Percentiles rank a stretch among this genome's conserved stretches.
phyloP scores from a whole-genome alignment of 2,113 vertebrate genomes.

The Damaliscus lunatus region DNA sequence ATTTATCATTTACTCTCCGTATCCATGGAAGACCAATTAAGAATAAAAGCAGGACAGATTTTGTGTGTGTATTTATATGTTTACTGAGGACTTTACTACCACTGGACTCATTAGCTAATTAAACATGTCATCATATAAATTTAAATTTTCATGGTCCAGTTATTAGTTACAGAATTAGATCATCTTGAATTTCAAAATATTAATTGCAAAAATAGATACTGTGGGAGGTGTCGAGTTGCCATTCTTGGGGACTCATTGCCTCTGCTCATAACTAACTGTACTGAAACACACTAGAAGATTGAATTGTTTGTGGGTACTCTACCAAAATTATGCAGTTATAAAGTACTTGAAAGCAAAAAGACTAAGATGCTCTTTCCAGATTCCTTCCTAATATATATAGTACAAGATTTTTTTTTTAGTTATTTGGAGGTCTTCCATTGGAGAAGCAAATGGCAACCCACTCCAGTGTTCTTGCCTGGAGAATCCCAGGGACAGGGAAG shows the following conservation, averaged over 20 bases:
- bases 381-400: background rate
- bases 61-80: background rate
- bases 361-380: background rate
- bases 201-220: background rate
- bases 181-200: conserved; percentile 6
- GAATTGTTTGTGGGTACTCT: background rate
- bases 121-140: background rate
- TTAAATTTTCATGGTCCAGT: background rate
- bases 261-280: background rate
- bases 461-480: no score
- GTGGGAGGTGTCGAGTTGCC: background rate
- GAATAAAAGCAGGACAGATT: background rate
- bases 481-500: no score
- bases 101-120: background rate
- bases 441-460: no score
- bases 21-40: background rate
- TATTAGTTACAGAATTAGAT: background rate
- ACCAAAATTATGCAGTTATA: background rate
- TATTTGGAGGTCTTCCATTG: background rate
- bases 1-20: background rate
- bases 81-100: background rate
- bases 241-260: background rate
- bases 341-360: background rate
- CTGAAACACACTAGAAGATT: background rate
- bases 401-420: background rate